Base-by-base conservation (phyloP, 2,113 vertebrate species). In the Rhagologus leucostigma region DNA sequence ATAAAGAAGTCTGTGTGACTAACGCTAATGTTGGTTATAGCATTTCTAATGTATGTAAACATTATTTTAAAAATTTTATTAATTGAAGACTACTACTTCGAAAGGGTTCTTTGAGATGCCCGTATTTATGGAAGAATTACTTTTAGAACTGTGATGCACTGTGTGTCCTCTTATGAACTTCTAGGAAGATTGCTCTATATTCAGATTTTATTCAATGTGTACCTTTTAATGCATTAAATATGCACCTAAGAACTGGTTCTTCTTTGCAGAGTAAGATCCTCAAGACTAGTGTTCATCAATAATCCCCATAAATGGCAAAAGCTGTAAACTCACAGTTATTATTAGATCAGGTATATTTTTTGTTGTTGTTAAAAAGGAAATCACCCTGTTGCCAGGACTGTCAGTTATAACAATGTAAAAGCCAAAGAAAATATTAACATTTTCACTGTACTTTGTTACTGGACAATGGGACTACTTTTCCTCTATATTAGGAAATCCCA, bases 341-440 rank as follows among this genome's bases (percentile, higher is more conserved):
- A 97, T 98, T 98, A 98, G 96, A 95, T 57, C 92, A 96, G 89
- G 84, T 89, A 47, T 95, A 79, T 93, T 97, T 97, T 96, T 95
- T 95, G 94, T 97, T 97, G 96, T 95, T 96, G 71, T 96, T 96
- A 82, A 62, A 97, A 97, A 96, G 93, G 96, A 98, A 98, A 92
- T 92, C 39, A 3, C 37, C 24, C 86, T 89, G 82, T 97, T 90
- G 81, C 91, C 92, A 94, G 89, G 90, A 97, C 81, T 97, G 97
- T 97, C 95, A 97, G 92, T 96, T 95, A 89, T 75, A 97, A 98
- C 96, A 98, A 95, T 93, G 90, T 74, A 87, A 97, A 93, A 93
- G 93, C 95, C 96, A 97, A 97, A 97, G 94, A 96, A 94, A 98
- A 90, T 92, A 95, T 95, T 95, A 96, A 96, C 95, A 84, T 95